phyloP scores from a whole-genome alignment of 2,113 vertebrate species.

The Prolemur simus region DNA sequence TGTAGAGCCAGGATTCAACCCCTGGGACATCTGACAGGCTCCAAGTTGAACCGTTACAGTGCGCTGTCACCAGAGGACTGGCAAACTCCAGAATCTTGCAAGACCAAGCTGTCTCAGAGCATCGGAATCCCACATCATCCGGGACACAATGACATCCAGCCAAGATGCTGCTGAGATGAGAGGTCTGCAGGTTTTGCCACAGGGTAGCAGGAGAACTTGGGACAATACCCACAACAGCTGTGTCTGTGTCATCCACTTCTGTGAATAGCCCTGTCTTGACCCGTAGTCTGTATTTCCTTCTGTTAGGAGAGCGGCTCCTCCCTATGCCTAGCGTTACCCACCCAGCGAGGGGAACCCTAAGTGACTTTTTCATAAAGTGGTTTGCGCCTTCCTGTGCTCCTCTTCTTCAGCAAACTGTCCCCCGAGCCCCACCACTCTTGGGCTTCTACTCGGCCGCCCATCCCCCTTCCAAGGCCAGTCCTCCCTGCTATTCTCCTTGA shows the following conservation, averaged over 20 bases:
- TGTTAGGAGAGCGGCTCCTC: not conserved
- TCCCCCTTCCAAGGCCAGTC: not conserved
- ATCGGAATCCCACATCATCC: not conserved
- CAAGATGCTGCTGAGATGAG: not conserved
- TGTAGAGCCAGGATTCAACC: not conserved
- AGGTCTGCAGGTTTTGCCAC: not conserved
- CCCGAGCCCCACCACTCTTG: not conserved
- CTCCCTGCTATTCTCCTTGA: not conserved
- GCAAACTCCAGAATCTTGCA: not conserved
- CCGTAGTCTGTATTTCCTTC: not conserved
- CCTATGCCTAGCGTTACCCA: fast-evolving
- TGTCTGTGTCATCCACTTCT: not conserved
- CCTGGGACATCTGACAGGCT: not conserved
- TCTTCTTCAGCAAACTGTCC: not conserved
- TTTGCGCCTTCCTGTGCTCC: not conserved
- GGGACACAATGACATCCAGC: not conserved
- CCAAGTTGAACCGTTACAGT: not conserved
- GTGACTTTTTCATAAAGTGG: not conserved
- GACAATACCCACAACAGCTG: too few relatives aligned
- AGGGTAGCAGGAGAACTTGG: not conserved
- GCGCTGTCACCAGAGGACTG: fast-evolving
- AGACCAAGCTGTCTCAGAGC: not conserved
- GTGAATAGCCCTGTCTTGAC: not conserved
- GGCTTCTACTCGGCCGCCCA: not conserved
- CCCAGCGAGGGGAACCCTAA: not conserved